Base-by-base conservation (phyloP, 2,888 invertebrate genomes). In the Macaria liturata region DNA sequence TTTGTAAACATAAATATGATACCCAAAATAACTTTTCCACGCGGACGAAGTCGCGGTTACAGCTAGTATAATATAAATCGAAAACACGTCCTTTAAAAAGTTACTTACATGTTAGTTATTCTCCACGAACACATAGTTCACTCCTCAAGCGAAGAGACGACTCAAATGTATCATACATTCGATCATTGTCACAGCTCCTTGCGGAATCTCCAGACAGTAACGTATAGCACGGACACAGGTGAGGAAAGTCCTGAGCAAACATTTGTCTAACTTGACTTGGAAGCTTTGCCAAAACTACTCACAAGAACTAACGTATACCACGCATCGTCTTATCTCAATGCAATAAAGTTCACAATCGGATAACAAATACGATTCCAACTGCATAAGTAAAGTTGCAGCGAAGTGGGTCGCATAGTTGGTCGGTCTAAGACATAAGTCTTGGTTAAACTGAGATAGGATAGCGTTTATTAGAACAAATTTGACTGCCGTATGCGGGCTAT, bases 241-340 rank as follows among this genome's bases (percentile, higher is more conserved):
- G 82, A 67, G 67, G 66, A 70, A 75, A 74, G 72, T 76, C 70
- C 68, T 68, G 64, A 74, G 75, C 78, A 77, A 78, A 80, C 78
- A 80, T 81, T 80, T 80, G 74, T 81, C 74, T 78, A 74, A 76
- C 69, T 80, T 73, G 73, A 75, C 71, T 76, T 65, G 54, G 55
- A 70, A 70, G 66, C 62, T 64, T 64, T 69, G 60, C 55, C 64
- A 64, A 71, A 71, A 65, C 63, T 59, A 62, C 52, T 59, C 50
- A 40, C 42, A 46, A n/a, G 62, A 57, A 64, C 58, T 56, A 67
- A 50, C 44, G 51, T 40, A 34, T 31, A 9, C 31, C 30, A 49
- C 32, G 8, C 60, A 57, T 59, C 31, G 64, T 69, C 69, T 57
- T 74, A 65, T 65, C 20, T 31, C 67, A 9, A 64, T 50, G 60